Percentiles rank a stretch among this genome's conserved stretches.
Conservation (phyloP, 1,140 invertebrate species). For the Drosophila gunungcola region DNA sequence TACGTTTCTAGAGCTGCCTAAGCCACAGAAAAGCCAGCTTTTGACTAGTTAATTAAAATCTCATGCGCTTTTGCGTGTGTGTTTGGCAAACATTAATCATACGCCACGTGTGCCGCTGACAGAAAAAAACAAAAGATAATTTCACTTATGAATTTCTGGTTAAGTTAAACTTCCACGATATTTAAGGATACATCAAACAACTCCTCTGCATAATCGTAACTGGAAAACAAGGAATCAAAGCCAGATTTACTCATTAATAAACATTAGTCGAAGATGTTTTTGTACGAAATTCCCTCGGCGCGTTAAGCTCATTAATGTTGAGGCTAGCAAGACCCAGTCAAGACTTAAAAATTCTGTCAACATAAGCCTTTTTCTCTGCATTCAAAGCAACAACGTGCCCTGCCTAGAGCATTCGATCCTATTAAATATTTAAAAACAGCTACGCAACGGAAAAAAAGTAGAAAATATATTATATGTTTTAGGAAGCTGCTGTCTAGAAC, state of each 20-base stretch:
- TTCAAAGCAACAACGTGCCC: constrained; percentile 46
- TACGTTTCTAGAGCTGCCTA: constrained; percentile 2
- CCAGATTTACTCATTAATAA: constrained; percentile 45
- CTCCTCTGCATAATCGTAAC: background rate
- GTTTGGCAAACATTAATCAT: constrained; percentile 49
- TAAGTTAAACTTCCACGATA: background rate
- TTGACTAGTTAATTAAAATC: constrained; percentile 42
- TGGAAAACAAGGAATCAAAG: constrained; percentile 27
- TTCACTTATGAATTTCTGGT: constrained; percentile 2
- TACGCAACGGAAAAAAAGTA: constrained; percentile 4
- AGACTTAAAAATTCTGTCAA: constrained; percentile 14
- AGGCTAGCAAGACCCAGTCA: constrained; percentile 2
- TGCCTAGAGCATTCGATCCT: constrained; percentile 49
- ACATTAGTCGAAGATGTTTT: constrained; percentile 23
- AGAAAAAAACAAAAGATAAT: constrained; percentile 25
- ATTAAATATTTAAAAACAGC: constrained; percentile 63
- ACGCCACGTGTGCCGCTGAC: constrained; percentile 21
- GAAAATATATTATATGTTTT: constrained; percentile 8
- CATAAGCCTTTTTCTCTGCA: constrained; percentile 37
- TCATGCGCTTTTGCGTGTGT: background rate
- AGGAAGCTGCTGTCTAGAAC: constrained; percentile 22
- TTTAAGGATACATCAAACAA: constrained; percentile 14
- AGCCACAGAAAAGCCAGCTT: constrained; percentile 5
- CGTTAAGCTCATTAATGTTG: constrained; percentile 41
- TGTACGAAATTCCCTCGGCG: constrained; percentile 20